phyloP scores from a whole-genome alignment of 2,113 vertebrate genomes.

The Sylvilagus bachmani region DNA sequence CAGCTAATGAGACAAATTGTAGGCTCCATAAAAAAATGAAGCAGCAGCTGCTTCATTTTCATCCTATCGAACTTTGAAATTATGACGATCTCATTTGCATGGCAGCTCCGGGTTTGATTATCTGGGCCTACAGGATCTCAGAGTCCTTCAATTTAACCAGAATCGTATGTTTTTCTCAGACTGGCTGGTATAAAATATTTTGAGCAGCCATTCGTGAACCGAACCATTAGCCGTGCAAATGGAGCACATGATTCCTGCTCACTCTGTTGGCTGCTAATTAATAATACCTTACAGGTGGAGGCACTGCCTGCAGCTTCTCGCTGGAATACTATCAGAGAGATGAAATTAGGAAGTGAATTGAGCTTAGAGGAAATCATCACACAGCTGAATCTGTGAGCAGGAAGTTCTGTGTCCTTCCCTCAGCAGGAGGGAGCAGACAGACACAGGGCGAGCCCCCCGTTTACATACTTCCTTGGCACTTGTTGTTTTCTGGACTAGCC shows the following conservation, averaged over 20 bases:
- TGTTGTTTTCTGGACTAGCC: background rate
- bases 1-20: constrained; percentile 80
- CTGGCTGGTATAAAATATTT: constrained; percentile 73
- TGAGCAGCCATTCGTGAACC: constrained; percentile 60
- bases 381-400: background rate
- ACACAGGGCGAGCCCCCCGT: background rate
- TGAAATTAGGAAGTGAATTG: constrained; percentile 26
- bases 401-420: background rate
- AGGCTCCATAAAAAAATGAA: constrained; percentile 77
- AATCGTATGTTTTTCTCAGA: constrained; percentile 67
- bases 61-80: constrained; percentile 77
- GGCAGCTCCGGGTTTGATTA: constrained; percentile 58
- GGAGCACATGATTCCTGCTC: constrained; percentile 54
- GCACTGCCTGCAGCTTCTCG: background rate
- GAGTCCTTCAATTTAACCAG: constrained; percentile 73
- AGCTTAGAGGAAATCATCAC: background rate
- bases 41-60: constrained; percentile 80
- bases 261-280: constrained; percentile 55
- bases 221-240: constrained; percentile 55
- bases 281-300: background rate
- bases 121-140: constrained; percentile 55
- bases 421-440: background rate
- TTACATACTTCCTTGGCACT: accelerated
- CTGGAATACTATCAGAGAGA: background rate
- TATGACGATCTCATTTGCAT: constrained; percentile 68